Percentiles rank a stretch among this genome's conserved stretches.
Conservation (phyloP, 2,113 vertebrate species). For the Butorides virescens region DNA sequence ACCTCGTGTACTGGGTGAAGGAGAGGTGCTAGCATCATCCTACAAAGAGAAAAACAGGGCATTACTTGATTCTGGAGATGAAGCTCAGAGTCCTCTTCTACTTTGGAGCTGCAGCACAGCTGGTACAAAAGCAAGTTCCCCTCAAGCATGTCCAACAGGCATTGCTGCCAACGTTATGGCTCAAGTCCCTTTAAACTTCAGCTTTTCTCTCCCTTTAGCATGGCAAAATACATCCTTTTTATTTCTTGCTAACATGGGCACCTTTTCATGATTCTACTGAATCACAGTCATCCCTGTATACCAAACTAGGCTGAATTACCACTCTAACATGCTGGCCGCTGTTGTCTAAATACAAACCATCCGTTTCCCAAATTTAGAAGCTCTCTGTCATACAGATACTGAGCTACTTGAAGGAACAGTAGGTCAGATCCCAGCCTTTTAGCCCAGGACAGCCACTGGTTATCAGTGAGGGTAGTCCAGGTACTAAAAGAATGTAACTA, state of each 20-base stretch:
- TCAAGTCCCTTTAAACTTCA: not conserved
- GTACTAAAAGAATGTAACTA: not conserved
- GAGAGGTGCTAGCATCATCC: conserved; percentile 90
- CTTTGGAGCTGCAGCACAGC: not conserved
- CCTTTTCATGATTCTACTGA: not conserved
- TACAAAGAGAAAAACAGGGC: conserved; percentile 51
- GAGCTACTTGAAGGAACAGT: not conserved
- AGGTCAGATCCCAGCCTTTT: not conserved
- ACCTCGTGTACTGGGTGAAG: conserved; percentile 83
- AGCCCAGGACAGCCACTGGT: not conserved
- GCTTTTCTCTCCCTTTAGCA: not conserved
- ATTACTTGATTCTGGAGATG: not conserved
- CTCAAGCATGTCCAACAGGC: not conserved
- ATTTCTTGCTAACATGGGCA: not conserved
- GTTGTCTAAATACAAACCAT: not conserved
- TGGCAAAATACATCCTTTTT: not conserved
- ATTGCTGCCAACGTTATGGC: not conserved
- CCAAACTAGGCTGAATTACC: not conserved
- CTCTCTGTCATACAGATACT: not conserved
- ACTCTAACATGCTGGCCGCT: not conserved
- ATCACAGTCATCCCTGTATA: not conserved
- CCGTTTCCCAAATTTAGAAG: not conserved
- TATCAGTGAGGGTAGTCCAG: not conserved
- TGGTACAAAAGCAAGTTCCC: not conserved
- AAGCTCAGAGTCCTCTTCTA: not conserved